Base-by-base conservation (phyloP, 2,113 vertebrate species). In the Ornithorhynchus anatinus region DNA sequence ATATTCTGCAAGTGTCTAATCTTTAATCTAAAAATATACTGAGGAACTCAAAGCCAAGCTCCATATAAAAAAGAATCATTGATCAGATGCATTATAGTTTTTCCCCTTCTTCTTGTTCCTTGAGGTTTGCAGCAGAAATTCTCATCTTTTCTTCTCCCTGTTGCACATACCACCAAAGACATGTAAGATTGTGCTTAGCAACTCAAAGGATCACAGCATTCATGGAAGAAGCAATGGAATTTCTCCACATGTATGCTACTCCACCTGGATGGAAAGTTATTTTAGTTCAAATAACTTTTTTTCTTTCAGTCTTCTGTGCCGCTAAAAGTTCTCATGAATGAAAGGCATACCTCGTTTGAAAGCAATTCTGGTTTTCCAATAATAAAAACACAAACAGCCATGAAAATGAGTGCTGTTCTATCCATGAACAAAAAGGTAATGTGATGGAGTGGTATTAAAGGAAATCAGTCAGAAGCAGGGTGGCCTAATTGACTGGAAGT, bases 241-340 rank as follows among this genome's bases (percentile, higher is more conserved):
- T 77, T 63, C 35, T 78, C 17, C 54, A 7, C 44, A 74, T 39
- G 6, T 39, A 59, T 6, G 4, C 32, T 69, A 3, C 63, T 81
- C 43, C 31, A 6, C 0, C 37, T 48, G 68, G 68, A 75, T n/a
- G 17, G 66, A 0, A 10, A 69, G 44, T 80, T 82, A 81, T 15
- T 80, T 84, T n/a, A n/a, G 78, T 84, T 31, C 50, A 22, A 68
- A 5, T 15, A 64, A 69, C 64, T 69, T 40, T 31, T 38, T 54
- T 27, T 25, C 33, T 44, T 75, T 59, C 61, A 19, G 17, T 52
- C 69, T 80, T 60, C 35, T 79, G 27, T 58, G 68, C 22, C 37
- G 79, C 43, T 57, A 68, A 48, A 9, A 71, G 27, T 54, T 68
- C n/a, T 10, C 37, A 15, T 23, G 52, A 47, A 54, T 67, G 77